Conservation (phyloP, 2,113 vertebrate genomes). For the Syngnathus typhle region DNA sequence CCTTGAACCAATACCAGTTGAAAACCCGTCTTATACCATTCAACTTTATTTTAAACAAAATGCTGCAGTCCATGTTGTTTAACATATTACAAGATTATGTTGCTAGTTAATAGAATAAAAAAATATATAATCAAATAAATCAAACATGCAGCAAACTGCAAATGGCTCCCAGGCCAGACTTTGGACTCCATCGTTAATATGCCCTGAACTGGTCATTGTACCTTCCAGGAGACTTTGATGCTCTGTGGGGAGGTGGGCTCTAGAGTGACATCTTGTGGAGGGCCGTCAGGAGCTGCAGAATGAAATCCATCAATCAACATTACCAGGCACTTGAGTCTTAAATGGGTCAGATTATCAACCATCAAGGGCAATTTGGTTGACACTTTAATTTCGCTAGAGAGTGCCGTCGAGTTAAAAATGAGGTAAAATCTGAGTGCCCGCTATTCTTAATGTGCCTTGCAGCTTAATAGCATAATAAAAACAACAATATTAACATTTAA, state of each 20-base stretch:
- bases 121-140: neutral
- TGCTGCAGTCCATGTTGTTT: too few relatives aligned
- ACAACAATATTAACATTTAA: conserved; percentile 38
- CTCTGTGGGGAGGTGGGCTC: conserved; percentile 95
- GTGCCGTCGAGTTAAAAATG: conserved; percentile 36
- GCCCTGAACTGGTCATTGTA: conserved; percentile 40
- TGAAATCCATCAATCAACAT: conserved; percentile 40
- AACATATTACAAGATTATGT: too few relatives aligned
- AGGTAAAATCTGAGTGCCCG: too few relatives aligned
- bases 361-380: neutral
- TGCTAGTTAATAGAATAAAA: too few relatives aligned
- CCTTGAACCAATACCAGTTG: too few relatives aligned
- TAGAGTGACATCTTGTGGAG: conserved; percentile 91
- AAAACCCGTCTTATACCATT: too few relatives aligned
- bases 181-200: neutral
- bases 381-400: conserved; percentile 52
- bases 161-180: neutral
- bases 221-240: conserved; percentile 98
- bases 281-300: conserved; percentile 86
- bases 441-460: neutral
- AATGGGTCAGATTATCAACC: neutral
- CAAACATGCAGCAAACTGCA: neutral
- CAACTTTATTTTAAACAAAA: too few relatives aligned
- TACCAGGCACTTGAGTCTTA: conserved; percentile 3
- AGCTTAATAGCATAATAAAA: conserved; percentile 25